phyloP scores from a whole-genome alignment of 2,113 vertebrate species.

The Leptobrachium ailaonicum region DNA sequence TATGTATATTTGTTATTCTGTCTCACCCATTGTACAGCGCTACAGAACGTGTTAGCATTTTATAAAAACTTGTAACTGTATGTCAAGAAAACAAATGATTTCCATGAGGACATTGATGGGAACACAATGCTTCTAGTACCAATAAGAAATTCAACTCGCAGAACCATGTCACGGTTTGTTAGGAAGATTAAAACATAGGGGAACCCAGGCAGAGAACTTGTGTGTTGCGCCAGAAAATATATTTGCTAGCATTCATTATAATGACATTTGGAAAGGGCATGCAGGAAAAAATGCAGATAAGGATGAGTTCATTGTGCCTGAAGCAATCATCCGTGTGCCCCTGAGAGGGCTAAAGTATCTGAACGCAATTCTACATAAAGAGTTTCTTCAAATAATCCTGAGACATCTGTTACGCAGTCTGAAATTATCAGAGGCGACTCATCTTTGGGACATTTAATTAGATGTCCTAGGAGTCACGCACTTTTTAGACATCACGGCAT shows the following conservation, averaged over 20 bases:
- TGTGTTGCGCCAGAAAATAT: constrained; percentile 40
- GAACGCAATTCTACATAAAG: constrained; percentile 7
- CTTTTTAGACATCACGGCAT: background rate
- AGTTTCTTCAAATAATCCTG: background rate
- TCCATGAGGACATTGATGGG: background rate
- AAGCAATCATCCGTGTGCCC: constrained; percentile 13
- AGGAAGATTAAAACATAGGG: constrained; percentile 34
- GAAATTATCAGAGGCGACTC: background rate
- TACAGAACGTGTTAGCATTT: no score
- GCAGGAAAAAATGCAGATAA: constrained; percentile 33
- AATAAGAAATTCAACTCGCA: constrained; percentile 6
- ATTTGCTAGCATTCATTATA: constrained; percentile 34
- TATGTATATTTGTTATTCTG: no score
- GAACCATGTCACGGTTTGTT: constrained; percentile 35
- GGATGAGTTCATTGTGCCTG: constrained; percentile 44
- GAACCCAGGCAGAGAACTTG: constrained; percentile 23
- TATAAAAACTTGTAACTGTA: no score
- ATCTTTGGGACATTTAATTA: background rate
- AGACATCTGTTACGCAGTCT: background rate
- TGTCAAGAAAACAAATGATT: no score
- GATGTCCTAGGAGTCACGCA: background rate
- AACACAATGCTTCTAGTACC: constrained; percentile 1
- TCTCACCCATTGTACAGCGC: no score
- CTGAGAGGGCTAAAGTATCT: constrained; percentile 26
- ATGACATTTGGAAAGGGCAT: constrained; percentile 28